Evolutionary conservation across 1,140 invertebrate genomes (phyloP).

Genomic region (Wiebesia pumilae): DNA sequence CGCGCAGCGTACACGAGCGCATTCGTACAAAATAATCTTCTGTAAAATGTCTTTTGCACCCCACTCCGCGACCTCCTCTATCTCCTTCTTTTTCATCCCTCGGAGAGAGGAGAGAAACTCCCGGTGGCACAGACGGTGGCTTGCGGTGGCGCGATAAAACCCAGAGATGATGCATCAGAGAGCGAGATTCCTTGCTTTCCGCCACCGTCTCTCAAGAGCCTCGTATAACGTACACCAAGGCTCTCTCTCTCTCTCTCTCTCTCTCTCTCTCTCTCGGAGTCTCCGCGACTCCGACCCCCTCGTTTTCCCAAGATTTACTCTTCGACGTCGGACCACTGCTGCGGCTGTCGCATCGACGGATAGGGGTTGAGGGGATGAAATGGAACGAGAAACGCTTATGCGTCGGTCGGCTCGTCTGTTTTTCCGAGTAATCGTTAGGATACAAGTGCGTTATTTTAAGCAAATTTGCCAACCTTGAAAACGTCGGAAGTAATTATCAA

Average conservation of each 20-base stretch:
- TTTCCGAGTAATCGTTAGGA: background rate
- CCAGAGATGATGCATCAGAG: constrained; percentile 8
- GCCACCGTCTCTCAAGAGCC: background rate
- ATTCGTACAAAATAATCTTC: constrained; percentile 37
- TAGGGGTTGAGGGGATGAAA: background rate
- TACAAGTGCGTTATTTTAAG: background rate
- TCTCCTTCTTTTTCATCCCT: background rate
- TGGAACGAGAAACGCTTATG: background rate
- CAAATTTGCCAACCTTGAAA: background rate
- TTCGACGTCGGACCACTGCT: background rate
- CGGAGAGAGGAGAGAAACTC: background rate
- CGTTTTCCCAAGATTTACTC: background rate
- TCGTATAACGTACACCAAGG: constrained; percentile 16
- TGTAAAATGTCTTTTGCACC: background rate
- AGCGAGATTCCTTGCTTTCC: background rate
- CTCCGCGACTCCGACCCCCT: background rate
- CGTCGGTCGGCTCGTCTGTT: background rate
- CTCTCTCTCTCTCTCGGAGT: background rate
- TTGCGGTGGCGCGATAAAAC: constrained; percentile 40
- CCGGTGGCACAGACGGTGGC: background rate
- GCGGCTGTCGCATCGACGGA: background rate
- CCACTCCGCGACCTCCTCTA: background rate
- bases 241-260: background rate
- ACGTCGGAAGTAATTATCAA: background rate
- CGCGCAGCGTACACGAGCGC: background rate